phyloP scores from a whole-genome alignment of 2,888 invertebrate genomes.

The Stomorhina lunata region DNA sequence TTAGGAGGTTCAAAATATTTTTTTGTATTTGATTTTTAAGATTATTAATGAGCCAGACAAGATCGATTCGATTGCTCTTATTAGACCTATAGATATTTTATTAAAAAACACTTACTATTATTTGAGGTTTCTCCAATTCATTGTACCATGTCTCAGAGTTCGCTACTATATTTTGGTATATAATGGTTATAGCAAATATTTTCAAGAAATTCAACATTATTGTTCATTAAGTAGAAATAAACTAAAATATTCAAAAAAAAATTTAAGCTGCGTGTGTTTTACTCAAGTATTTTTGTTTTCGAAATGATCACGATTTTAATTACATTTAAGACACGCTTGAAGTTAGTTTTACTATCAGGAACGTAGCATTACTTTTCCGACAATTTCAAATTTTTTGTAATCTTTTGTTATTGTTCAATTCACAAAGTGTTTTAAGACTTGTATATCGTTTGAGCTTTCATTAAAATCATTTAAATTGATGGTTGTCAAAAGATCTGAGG shows the following conservation, averaged over 20 bases:
- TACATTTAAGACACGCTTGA: not conserved
- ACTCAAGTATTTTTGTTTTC: not conserved
- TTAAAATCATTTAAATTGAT: no score
- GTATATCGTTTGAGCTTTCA: no score
- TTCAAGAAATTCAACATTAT: not conserved
- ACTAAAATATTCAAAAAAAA: not conserved
- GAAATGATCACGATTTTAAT: constrained; percentile 27
- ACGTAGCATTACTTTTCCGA: no score
- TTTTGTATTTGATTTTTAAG: no score
- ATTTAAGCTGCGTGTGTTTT: not conserved
- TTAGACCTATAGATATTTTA: not conserved
- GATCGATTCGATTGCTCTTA: no score
- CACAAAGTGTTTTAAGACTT: no score
- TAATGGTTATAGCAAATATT: not conserved
- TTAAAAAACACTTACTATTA: constrained; percentile 1
- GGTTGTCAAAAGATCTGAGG: no score
- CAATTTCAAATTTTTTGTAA: no score
- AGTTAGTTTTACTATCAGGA: no score
- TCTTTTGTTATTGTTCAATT: no score
- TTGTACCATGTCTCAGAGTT: not conserved
- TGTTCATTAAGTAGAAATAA: not conserved
- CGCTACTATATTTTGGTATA: not conserved
- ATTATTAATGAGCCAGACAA: no score
- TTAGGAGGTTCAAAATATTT: no score
- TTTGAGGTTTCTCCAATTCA: not conserved